These are phyloP conservation scores for Pelosia muscerda DNA, from an alignment of 2,888 invertebrate genomes.

Conservation along the genomic window DNA sequence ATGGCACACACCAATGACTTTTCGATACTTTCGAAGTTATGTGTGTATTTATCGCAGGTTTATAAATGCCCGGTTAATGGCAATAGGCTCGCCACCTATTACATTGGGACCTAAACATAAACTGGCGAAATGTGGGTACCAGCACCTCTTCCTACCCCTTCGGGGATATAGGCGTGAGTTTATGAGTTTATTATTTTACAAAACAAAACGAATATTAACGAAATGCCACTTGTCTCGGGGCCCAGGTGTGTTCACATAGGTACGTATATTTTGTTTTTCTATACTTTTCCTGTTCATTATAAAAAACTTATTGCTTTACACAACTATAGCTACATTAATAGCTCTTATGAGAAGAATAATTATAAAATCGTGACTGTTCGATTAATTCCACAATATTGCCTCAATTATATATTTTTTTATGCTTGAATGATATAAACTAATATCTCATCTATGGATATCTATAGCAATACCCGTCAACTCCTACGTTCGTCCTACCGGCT, in stretches of 20 bases:
- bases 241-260: neutral
- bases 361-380: conserved; percentile 12
- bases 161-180: too few species aligned
- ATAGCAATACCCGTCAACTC: neutral
- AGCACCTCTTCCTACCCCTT: too few species aligned
- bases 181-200: too few species aligned
- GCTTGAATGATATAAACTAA: neutral
- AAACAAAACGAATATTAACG: too few species aligned
- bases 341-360: neutral
- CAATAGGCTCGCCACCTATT: too few species aligned
- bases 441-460: neutral
- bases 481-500: neutral
- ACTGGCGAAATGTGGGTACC: too few species aligned
- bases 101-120: too few species aligned
- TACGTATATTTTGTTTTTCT: neutral
- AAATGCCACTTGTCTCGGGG: too few species aligned
- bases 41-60: too few species aligned
- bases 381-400: conserved; percentile 5
- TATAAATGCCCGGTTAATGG: too few species aligned
- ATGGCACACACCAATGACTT: too few species aligned
- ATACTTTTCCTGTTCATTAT: neutral
- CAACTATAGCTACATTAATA: neutral
- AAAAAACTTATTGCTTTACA: neutral
- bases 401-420: neutral
- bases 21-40: too few species aligned